Evolutionary conservation across 2,113 vertebrate species (phyloP), one percentile per base, ranked within the genome.

Genomic region (Morone saxatilis): DNA sequence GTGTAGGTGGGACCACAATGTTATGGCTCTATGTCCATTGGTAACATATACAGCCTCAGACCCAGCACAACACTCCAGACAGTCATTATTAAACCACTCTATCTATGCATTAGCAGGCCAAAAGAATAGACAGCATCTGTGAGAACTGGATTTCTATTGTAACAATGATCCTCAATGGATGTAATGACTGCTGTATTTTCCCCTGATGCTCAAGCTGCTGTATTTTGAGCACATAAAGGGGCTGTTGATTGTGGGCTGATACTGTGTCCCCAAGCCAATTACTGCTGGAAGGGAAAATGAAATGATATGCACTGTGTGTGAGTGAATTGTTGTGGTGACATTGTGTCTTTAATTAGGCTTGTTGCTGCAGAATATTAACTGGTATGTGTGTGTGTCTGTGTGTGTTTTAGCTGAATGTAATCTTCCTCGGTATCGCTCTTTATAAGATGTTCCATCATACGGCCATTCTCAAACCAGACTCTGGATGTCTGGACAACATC

Each of bases 391-490:
- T 45, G 43, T 45, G 43, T 41, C 61, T 86, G 45, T 81, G 69
- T 88, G 53, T 89, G 38, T 96, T 96, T 67, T 96, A 99, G 98
- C 97, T 99, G 86, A 99, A 99, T 88, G 98, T 99, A 80, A 99
- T 99, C 94, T 99, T 99, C 96, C 97, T 99, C 66, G 98, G 98
- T 79, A 99, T 99, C 63, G 98, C 98, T 60, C 97, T 99, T 47
- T 99, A 99, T 95, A 99, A 99, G 96, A 99, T 99, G 98, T 99
- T 99, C 94, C 98, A 99, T 93, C 98, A 99, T 84, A 99, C 98
- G 56, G 97, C 98, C 85, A 99, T 99, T 93, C 95, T 99, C 93
- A 99, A 99, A 95, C 98, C 98, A 1, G 98, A 99, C 95, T 99
- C 98, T 12, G 98, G 98, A 89, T 99, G 98, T 94, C 96, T 99